Base-by-base conservation (phyloP, 2,797 vertebrate species). In the Tapirus indicus region DNA sequence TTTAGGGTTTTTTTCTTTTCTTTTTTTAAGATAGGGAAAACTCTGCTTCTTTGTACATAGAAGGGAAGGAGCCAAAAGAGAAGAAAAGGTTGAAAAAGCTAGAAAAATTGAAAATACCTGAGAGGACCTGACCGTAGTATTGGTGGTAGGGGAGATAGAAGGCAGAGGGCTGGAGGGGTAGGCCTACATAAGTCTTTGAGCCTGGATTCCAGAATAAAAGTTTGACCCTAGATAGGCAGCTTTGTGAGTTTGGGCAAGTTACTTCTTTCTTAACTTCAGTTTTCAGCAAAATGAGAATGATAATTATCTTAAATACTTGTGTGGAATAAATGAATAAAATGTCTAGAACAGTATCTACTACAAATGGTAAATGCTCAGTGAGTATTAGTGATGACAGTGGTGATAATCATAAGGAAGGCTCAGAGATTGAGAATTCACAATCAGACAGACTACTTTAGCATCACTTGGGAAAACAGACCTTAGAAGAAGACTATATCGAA, bases 211-310 rank as follows among this genome's bases (percentile, higher is more conserved):
- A 64, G 38, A 87, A n/a, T 84, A 68, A 84, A 72, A n/a, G 27
- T 83, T 64, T 66, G 71, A 68, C 47, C 54, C 23, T 83, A 6
- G 47, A 13, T 41, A 92, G 29, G 5, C 5, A 5, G 56, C 56
- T 93, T 84, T 93, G 56, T 85, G 78, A 92, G 27, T 16, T 78
- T 77, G 71, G n/a, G 35, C 23, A 32, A 64, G 54, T 79, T 78
- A 69, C n/a, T 95, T 78, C 18, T 69, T 16, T 85, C 35, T 96
- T 35, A 69, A 82, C 62, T 93, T 94, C 21, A 79, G 35, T 80
- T 93, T 90, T 93, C 18, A 12, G 18, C 72, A 71, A 86, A 71
- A 80, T 84, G 23, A 86, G n/a, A 83, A 87, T 52, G 66, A 66
- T 69, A 82, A 25, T 62, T 86, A 49, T 21, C 44, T 90, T 82